phyloP scores from a whole-genome alignment of 2,797 vertebrate genomes.

The Chrysolophus pictus region DNA sequence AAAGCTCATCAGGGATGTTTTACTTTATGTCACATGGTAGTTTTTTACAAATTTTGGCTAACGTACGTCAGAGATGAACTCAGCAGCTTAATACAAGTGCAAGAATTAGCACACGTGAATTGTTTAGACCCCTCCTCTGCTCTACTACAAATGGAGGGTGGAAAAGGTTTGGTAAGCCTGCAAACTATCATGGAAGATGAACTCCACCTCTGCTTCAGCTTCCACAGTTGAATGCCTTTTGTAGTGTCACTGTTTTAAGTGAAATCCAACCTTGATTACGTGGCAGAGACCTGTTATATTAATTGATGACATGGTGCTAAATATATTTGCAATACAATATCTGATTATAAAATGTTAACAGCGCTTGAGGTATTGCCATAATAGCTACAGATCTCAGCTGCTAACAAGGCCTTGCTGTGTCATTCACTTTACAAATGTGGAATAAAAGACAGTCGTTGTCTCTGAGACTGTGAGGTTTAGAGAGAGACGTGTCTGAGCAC shows the following conservation, averaged over 20 bases:
- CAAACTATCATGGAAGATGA: neutral
- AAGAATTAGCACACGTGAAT: constrained; percentile 18
- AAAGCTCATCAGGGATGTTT: constrained; percentile 32
- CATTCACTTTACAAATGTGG: neutral
- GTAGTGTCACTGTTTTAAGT: neutral
- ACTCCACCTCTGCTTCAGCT: neutral
- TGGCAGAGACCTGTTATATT: neutral
- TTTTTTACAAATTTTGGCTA: neutral
- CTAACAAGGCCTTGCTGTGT: constrained; percentile 23
- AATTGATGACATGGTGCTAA: neutral
- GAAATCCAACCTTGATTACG: constrained; percentile 16
- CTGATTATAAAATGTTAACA: constrained; percentile 19
- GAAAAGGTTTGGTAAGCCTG: neutral
- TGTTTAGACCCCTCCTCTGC: constrained; percentile 5
- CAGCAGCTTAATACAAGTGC: neutral
- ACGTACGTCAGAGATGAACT: neutral
- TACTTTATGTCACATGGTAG: neutral
- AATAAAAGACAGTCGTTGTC: constrained; percentile 8
- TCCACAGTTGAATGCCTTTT: neutral
- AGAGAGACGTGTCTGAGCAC: neutral
- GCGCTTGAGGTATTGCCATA: neutral
- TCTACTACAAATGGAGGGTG: neutral
- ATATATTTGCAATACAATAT: neutral
- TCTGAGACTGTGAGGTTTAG: neutral
- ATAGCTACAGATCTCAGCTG: neutral